Conservation (phyloP, 2,113 vertebrate species). For the Pan paniscus region DNA sequence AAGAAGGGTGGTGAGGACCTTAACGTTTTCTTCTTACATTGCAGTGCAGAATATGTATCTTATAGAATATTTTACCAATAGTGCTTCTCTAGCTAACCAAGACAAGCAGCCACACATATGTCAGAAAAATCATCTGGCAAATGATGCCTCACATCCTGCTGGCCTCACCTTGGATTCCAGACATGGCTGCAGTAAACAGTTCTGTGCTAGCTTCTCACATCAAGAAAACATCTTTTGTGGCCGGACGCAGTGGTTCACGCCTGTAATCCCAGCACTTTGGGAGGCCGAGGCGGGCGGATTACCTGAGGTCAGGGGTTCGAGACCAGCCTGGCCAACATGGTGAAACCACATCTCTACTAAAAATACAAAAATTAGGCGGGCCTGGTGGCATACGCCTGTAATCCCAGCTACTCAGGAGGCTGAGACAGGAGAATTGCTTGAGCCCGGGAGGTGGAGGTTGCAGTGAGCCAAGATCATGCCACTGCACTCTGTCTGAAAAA, state of each 20-base stretch:
- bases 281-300: too few relatives aligned
- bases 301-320: too few relatives aligned
- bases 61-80: background rate
- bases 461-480: too few relatives aligned
- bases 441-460: too few relatives aligned
- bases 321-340: too few relatives aligned
- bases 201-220: background rate
- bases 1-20: background rate
- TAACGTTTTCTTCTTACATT: background rate
- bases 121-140: background rate
- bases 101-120: background rate
- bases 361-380: too few relatives aligned
- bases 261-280: too few relatives aligned
- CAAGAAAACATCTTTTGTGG: background rate
- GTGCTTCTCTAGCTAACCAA: background rate
- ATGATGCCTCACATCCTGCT: background rate
- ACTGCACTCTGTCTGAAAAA: too few relatives aligned
- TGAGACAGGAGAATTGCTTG: too few relatives aligned
- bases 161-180: background rate
- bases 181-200: background rate
- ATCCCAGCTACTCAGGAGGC: too few relatives aligned
- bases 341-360: too few relatives aligned
- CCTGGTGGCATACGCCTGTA: accelerated
- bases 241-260: too few relatives aligned
- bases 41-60: background rate